Conservation (phyloP, 2,797 vertebrate genomes). For the Mallotus villosus region DNA sequence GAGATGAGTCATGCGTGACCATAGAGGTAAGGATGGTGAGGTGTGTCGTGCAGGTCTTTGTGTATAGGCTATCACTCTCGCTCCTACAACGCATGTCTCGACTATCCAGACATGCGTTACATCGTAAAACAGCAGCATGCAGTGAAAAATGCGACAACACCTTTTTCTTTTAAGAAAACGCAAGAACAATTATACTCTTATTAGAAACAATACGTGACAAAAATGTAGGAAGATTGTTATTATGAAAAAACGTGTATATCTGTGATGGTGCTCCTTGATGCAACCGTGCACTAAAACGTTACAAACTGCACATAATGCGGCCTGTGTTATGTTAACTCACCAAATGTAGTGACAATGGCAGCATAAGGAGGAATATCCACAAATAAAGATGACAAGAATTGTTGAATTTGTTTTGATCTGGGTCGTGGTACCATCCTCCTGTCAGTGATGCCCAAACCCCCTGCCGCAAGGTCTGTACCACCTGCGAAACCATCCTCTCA, state of each 20-base stretch:
- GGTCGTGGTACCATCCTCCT: constrained; percentile 96
- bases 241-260: constrained; percentile 4
- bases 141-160: constrained; percentile 73
- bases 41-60: constrained; percentile 4
- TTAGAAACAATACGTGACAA: not conserved
- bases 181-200: not conserved
- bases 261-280: not conserved
- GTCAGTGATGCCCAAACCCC: constrained; percentile 96
- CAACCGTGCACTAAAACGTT: constrained; percentile 20
- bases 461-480: constrained; percentile 90
- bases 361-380: constrained; percentile 91
- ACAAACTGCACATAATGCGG: constrained; percentile 2
- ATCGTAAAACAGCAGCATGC: constrained; percentile 57
- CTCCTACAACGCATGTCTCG: not conserved
- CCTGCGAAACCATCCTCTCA: constrained; percentile 85
- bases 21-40: not conserved
- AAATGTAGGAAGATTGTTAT: constrained; percentile 14
- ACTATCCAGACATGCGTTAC: constrained; percentile 58
- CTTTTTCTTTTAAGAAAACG: not conserved
- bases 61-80: not conserved
- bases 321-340: constrained; percentile 77
- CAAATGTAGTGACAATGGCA: constrained; percentile 92
- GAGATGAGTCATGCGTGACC: not conserved
- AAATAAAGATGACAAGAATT: constrained; percentile 97
- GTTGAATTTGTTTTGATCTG: constrained; percentile 93